Conservation (phyloP, 1,140 invertebrate species). For the Cyclina sinensis region DNA sequence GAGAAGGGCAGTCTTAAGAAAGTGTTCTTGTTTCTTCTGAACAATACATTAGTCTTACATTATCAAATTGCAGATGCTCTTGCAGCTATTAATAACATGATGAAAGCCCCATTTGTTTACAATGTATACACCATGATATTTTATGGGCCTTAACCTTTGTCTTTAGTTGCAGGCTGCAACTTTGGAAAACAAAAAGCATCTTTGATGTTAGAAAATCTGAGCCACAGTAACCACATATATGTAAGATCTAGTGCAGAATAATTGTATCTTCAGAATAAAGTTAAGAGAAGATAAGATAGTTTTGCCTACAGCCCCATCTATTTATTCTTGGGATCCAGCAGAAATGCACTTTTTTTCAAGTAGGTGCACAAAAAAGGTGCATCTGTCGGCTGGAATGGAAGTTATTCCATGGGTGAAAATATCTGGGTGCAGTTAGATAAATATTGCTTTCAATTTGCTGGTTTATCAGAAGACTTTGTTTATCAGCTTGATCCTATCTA, state of each 20-base stretch:
- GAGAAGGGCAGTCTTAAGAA: too few species aligned
- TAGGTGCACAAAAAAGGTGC: neutral
- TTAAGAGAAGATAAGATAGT: too few species aligned
- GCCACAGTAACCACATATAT: neutral
- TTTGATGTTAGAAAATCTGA: neutral
- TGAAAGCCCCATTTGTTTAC: neutral
- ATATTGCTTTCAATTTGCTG: neutral
- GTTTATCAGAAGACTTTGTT: neutral
- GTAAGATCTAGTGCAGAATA: too few species aligned
- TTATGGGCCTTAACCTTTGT: neutral
- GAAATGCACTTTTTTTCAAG: neutral
- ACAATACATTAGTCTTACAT: too few species aligned
- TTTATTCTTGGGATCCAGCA: neutral
- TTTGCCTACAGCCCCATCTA: too few species aligned
- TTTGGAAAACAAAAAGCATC: neutral
- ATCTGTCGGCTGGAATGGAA: neutral
- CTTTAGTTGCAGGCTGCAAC: neutral
- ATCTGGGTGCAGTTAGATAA: slow-evolving; percentile 37
- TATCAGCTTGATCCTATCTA: neutral
- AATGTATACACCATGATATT: neutral
- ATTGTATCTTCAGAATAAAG: too few species aligned
- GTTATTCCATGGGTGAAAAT: neutral
- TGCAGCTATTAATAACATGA: neutral
- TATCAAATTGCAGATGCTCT: too few species aligned
- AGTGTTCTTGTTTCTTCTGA: too few species aligned